A percentile compares a stretch with the other conserved stretches of the same genome.
These are phyloP conservation scores for Asteroscopus sphinx DNA, from an alignment of 2,888 invertebrate species.

Conservation along the genomic window DNA sequence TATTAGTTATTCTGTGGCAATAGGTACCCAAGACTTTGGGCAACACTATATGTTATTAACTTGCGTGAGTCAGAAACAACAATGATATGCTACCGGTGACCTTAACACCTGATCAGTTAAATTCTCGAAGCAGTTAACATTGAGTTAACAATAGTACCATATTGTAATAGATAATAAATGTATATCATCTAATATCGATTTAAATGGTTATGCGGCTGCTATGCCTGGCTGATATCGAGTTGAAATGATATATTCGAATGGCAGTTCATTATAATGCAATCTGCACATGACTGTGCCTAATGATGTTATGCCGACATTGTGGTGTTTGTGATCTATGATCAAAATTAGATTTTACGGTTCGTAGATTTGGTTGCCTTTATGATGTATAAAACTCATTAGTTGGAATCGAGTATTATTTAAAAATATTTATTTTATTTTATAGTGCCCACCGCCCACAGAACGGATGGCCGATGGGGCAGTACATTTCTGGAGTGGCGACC, in stretches of 20 bases:
- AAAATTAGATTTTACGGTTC: constrained; percentile 2
- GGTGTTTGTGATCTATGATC: constrained; percentile 1
- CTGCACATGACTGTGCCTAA: constrained; percentile 4
- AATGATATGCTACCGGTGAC: constrained; percentile 38
- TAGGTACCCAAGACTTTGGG: no score
- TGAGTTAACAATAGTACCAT: constrained; percentile 32
- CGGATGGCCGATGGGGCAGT: no score
- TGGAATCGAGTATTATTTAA: neutral
- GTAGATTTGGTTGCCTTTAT: neutral
- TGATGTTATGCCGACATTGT: neutral
- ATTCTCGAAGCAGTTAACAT: constrained; percentile 36
- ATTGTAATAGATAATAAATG: constrained; percentile 1
- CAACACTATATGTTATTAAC: no score
- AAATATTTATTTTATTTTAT: no score
- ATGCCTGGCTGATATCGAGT: constrained; percentile 6
- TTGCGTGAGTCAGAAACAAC: constrained; percentile 31
- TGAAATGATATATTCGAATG: constrained; percentile 16
- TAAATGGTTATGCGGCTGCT: constrained; percentile 40
- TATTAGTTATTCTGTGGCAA: no score
- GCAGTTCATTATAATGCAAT: constrained; percentile 32
- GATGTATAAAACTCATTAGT: neutral
- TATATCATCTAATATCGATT: constrained; percentile 29
- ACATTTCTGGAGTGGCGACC: no score
- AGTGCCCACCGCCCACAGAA: no score
- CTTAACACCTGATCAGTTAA: constrained; percentile 45